These are phyloP conservation scores for Drosophila merina DNA, from an alignment of 2,888 invertebrate genomes.

Conservation along the genomic window DNA sequence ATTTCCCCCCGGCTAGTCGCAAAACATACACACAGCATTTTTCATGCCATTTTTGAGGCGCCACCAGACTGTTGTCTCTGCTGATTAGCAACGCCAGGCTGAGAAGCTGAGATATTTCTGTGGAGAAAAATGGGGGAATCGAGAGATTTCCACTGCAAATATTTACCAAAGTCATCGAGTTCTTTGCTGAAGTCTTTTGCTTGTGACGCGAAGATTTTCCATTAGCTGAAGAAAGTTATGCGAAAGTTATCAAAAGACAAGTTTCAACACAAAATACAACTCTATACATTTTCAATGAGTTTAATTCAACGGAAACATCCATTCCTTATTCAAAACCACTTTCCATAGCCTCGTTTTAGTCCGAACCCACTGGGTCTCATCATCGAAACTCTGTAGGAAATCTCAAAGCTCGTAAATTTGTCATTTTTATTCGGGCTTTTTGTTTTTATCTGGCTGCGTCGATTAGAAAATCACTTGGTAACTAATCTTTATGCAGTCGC, in stretches of 20 bases:
- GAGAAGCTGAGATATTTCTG: slow-evolving; percentile 25
- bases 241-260: neutral
- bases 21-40: slow-evolving; percentile 36
- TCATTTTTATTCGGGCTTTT: slow-evolving; percentile 69
- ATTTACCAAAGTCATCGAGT: slow-evolving; percentile 45
- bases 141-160: slow-evolving; percentile 50
- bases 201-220: slow-evolving; percentile 4
- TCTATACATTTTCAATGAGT: neutral
- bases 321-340: neutral
- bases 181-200: slow-evolving; percentile 29
- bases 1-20: slow-evolving; percentile 29
- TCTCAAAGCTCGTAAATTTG: slow-evolving; percentile 61
- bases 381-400: slow-evolving; percentile 8
- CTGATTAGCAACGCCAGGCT: slow-evolving; percentile 65
- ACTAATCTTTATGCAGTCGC: slow-evolving; percentile 76
- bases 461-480: slow-evolving; percentile 75
- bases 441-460: slow-evolving; percentile 62
- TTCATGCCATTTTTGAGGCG: slow-evolving; percentile 71
- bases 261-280: neutral
- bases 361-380: slow-evolving; percentile 3
- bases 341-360: neutral
- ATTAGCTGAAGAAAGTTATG: slow-evolving; percentile 19
- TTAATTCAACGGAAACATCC: neutral
- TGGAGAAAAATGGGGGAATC: slow-evolving; percentile 20
- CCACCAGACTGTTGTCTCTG: slow-evolving; percentile 69